phyloP scores from a whole-genome alignment of 2,797 vertebrate genomes.

The Threskiornis aethiopicus region DNA sequence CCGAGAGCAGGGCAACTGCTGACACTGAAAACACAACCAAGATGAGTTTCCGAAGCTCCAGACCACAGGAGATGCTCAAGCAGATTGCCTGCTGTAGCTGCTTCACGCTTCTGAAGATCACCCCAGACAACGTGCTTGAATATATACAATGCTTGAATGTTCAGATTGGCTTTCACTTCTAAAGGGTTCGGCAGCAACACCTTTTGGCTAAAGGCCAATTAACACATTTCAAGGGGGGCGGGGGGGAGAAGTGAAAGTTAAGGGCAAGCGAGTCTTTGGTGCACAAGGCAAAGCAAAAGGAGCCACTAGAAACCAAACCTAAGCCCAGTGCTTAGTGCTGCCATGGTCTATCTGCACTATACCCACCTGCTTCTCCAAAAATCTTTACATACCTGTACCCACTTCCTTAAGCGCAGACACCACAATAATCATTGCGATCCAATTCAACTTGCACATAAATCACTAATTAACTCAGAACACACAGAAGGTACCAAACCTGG shows the following conservation, averaged over 20 bases:
- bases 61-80: not conserved
- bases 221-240: not conserved
- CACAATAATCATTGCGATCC: not conserved
- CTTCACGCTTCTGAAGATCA: not conserved
- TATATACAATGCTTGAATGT: rapidly evolving
- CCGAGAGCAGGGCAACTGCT: not conserved
- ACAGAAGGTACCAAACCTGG: not conserved
- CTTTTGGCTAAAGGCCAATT: not conserved
- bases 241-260: not conserved
- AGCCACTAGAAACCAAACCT: not conserved
- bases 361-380: constrained; percentile 1
- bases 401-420: not conserved
- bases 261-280: not conserved
- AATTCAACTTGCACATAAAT: not conserved
- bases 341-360: not conserved
- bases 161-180: not conserved
- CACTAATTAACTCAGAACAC: not conserved
- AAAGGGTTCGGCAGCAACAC: not conserved
- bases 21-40: not conserved
- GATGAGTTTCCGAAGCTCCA: not conserved
- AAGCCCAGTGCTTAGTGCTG: not conserved
- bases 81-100: not conserved
- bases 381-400: not conserved
- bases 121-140: not conserved
- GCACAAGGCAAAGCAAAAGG: not conserved